A percentile compares a stretch with the other conserved stretches of the same genome.
These are phyloP conservation scores for Ianthella basta DNA, from an alignment of 37 sponge, comb jelly and placozoan species.

Conservation along the genomic window DNA sequence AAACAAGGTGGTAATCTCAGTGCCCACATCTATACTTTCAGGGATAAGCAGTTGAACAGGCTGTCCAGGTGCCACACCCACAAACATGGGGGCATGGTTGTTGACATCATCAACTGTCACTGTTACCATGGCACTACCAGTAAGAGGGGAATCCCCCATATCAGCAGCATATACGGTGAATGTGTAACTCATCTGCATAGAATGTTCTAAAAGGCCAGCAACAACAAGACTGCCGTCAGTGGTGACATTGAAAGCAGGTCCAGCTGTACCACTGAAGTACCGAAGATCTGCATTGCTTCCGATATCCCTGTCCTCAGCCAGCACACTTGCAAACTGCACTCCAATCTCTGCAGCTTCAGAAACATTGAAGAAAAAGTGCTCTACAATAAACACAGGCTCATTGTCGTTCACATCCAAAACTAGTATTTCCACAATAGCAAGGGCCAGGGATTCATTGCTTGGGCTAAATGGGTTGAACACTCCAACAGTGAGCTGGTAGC, in stretches of 20 bases:
- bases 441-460: constrained; percentile 2
- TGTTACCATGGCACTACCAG: constrained; percentile 17
- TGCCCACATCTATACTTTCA: constrained; percentile 10
- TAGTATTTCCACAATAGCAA: constrained; percentile 11
- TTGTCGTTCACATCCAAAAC: constrained; percentile 81
- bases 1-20: constrained; percentile 8
- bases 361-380: constrained; percentile 13
- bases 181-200: constrained; percentile 3
- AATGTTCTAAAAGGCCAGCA: neutral
- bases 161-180: constrained; percentile 39
- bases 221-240: constrained; percentile 43
- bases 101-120: constrained; percentile 46
- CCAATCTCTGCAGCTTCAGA: constrained; percentile 13
- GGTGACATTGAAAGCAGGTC: neutral
- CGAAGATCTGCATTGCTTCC: constrained; percentile 41
- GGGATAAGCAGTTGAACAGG: neutral
- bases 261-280: constrained; percentile 5
- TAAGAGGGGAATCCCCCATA: neutral
- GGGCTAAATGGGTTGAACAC: constrained; percentile 13
- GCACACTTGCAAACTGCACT: neutral
- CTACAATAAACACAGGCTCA: constrained; percentile 42
- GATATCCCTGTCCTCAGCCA: constrained; percentile 55
- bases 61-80: neutral
- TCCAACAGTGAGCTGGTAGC: constrained; percentile 47
- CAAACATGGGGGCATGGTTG: constrained; percentile 19